phyloP scores from a whole-genome alignment of 2,797 vertebrate genomes.

The Ficedula albicollis region DNA sequence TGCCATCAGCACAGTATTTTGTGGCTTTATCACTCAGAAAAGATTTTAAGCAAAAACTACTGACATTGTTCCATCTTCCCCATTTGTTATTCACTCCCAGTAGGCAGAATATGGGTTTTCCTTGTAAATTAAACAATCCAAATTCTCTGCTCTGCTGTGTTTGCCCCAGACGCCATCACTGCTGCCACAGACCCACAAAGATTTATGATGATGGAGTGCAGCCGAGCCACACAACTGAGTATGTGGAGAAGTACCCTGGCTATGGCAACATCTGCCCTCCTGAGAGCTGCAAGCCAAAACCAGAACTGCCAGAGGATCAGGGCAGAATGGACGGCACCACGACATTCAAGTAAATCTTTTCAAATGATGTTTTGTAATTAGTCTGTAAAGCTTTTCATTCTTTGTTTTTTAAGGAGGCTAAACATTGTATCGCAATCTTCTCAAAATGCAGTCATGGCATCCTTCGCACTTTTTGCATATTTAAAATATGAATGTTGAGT shows the following conservation, averaged over 20 bases:
- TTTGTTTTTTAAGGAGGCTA: not conserved
- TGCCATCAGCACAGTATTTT: not conserved
- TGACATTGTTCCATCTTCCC: not conserved
- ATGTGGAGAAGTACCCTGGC: constrained; percentile 81
- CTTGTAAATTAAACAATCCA: not conserved
- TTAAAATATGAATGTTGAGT: not conserved
- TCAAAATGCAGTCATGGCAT: not conserved
- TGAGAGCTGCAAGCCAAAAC: constrained; percentile 78
- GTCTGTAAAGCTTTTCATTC: not conserved
- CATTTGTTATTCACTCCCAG: not conserved
- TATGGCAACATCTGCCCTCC: constrained; percentile 70
- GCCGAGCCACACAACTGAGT: constrained; percentile 75
- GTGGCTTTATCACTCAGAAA: not conserved
- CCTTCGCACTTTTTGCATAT: not conserved
- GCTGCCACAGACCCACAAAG: constrained; percentile 73
- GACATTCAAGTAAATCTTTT: constrained; percentile 82
- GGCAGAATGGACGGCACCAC: constrained; percentile 81
- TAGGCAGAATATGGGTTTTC: not conserved
- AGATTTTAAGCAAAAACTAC: not conserved
- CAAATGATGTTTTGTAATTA: not conserved
- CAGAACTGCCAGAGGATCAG: constrained; percentile 38
- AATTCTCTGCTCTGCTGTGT: not conserved
- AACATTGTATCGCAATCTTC: not conserved
- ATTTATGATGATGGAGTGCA: constrained; percentile 72
- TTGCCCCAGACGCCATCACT: constrained; percentile 81